Conservation (phyloP, 2,797 vertebrate species). For the Pteronotus mesoamericanus region DNA sequence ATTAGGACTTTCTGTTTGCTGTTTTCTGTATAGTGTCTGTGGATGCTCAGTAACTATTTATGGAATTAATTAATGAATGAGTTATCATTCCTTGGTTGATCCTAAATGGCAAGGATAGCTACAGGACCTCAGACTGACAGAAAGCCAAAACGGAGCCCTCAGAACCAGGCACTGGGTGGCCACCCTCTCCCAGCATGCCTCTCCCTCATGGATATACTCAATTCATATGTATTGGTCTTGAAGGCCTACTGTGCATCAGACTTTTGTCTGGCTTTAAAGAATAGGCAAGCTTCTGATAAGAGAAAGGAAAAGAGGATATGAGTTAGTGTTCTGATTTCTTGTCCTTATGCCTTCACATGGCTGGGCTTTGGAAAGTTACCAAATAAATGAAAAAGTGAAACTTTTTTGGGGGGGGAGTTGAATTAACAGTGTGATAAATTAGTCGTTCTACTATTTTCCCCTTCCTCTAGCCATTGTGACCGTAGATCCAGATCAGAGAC, state of each 20-base stretch:
- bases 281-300: not conserved
- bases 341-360: not conserved
- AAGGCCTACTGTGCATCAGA: not conserved
- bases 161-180: not conserved
- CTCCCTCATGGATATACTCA: rapidly evolving
- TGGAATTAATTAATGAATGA: not conserved
- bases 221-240: not conserved
- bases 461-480: not conserved
- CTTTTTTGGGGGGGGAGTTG: not conserved
- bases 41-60: not conserved
- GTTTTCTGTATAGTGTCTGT: not conserved
- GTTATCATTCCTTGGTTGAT: not conserved
- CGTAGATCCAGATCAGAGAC: not conserved
- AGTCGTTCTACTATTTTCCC: not conserved
- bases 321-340: not conserved
- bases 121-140: not conserved
- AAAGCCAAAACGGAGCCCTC: not conserved
- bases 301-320: not conserved
- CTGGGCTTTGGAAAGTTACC: not conserved
- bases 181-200: not conserved
- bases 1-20: not conserved
- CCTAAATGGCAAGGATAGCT: not conserved
- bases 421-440: not conserved
- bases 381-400: not conserved
- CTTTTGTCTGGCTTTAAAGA: not conserved